phyloP scores from a whole-genome alignment of 2,888 invertebrate species.

The Drosophila anomalata region DNA sequence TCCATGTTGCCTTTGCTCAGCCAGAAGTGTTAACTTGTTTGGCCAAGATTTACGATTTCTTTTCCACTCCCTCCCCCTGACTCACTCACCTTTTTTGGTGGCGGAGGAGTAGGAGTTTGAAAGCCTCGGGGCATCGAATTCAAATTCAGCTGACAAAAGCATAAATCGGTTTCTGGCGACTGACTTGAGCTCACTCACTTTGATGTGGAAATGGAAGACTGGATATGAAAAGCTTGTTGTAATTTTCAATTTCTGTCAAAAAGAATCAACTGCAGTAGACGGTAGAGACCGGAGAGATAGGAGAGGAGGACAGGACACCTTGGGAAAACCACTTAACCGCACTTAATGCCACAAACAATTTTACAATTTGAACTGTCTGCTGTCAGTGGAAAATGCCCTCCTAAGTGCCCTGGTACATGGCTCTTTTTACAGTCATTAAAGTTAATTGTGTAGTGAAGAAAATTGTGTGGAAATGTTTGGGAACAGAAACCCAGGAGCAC shows the following conservation, averaged over 20 bases:
- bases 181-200: constrained; percentile 62
- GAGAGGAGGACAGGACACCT: constrained; percentile 47
- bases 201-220: constrained; percentile 37
- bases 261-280: constrained; percentile 37
- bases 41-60: constrained; percentile 64
- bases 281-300: not conserved
- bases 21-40: constrained; percentile 70
- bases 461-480: constrained; percentile 41
- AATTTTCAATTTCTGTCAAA: constrained; percentile 68
- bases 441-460: constrained; percentile 63
- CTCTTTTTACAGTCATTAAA: constrained; percentile 71
- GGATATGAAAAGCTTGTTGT: constrained; percentile 54
- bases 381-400: constrained; percentile 1
- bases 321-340: constrained; percentile 68
- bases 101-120: not conserved
- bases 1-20: constrained; percentile 7
- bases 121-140: constrained; percentile 25
- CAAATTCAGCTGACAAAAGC: constrained; percentile 56
- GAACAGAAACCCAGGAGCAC: not conserved
- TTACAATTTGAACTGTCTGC: constrained; percentile 44
- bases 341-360: constrained; percentile 50
- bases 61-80: not conserved
- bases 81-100: constrained; percentile 26
- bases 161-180: constrained; percentile 68
- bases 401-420: constrained; percentile 38